Evolutionary conservation across 1,140 invertebrate genomes (phyloP).

Genomic region (Pseudomyrmex flavicornis): DNA sequence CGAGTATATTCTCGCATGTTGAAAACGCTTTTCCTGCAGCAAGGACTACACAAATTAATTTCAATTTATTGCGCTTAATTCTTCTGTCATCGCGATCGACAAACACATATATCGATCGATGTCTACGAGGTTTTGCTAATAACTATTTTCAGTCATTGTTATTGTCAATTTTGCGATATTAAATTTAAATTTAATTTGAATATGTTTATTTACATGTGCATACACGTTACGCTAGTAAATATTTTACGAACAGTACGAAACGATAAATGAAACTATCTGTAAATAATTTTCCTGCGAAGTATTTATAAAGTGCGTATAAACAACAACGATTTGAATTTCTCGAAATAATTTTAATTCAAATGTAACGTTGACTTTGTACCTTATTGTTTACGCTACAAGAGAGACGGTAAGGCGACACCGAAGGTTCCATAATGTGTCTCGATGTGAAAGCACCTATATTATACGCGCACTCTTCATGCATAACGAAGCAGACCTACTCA

Average conservation of each 20-base stretch:
- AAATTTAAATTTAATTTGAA: background rate
- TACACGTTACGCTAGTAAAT: background rate
- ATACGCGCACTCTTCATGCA: slow-evolving; percentile 37
- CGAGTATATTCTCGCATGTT: slow-evolving; percentile 22
- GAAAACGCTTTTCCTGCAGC: slow-evolving; percentile 56
- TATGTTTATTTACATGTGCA: background rate
- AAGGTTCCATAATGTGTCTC: background rate
- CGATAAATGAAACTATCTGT: background rate
- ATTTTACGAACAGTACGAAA: background rate
- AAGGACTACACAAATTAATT: slow-evolving; percentile 37
- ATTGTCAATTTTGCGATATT: background rate
- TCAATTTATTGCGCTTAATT: slow-evolving; percentile 62
- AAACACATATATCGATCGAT: slow-evolving; percentile 38
- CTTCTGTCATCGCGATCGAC: slow-evolving; percentile 37
- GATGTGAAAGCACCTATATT: slow-evolving; percentile 58
- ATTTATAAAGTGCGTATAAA: background rate
- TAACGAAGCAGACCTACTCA: slow-evolving; percentile 68
- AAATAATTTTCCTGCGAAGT: background rate
- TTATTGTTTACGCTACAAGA: too few relatives aligned
- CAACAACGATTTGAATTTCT: slow-evolving; percentile 1
- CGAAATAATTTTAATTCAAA: background rate
- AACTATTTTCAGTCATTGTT: background rate
- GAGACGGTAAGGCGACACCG: background rate
- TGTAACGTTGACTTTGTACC: background rate
- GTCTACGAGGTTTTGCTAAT: background rate